Percentiles rank a stretch among this genome's conserved stretches.
phyloP scores from a whole-genome alignment of 2,797 vertebrate genomes.

The Triplophysa bombifrons region DNA sequence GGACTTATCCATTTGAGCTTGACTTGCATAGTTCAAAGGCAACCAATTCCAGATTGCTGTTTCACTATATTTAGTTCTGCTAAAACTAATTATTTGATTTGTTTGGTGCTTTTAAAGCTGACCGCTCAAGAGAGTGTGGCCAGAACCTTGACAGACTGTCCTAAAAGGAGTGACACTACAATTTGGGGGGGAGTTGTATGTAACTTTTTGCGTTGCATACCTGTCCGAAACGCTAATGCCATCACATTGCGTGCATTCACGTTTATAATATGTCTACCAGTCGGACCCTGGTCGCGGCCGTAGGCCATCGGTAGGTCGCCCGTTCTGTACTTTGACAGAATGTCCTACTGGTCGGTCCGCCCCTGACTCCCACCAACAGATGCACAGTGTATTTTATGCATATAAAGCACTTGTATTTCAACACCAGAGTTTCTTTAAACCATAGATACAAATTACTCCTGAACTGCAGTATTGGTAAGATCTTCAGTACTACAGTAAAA shows the following conservation, averaged over 20 bases:
- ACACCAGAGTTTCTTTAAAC: neutral
- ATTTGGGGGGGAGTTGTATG: no score
- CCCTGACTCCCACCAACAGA: no score
- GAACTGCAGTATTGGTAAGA: neutral
- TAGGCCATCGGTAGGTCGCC: no score
- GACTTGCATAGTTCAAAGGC: neutral
- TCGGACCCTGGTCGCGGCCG: no score
- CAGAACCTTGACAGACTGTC: neutral
- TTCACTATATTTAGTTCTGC: neutral
- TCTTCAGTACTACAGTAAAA: neutral
- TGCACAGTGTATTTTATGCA: neutral
- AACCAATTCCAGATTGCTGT: neutral
- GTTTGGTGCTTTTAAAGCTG: neutral
- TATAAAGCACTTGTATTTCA: neutral
- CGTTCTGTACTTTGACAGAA: no score
- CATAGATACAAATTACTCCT: neutral
- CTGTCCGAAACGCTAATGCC: no score
- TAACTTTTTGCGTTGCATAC: no score
- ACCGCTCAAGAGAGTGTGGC: neutral
- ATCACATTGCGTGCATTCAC: no score
- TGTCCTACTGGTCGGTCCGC: no score
- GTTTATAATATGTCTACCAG: no score
- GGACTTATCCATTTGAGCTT: constrained; percentile 13
- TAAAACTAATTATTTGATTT: neutral
- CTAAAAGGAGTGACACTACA: neutral